A percentile compares a stretch with the other conserved stretches of the same genome.
These are phyloP conservation scores for Chelon auratus DNA, from an alignment of 2,797 vertebrate species.

Conservation along the genomic window DNA sequence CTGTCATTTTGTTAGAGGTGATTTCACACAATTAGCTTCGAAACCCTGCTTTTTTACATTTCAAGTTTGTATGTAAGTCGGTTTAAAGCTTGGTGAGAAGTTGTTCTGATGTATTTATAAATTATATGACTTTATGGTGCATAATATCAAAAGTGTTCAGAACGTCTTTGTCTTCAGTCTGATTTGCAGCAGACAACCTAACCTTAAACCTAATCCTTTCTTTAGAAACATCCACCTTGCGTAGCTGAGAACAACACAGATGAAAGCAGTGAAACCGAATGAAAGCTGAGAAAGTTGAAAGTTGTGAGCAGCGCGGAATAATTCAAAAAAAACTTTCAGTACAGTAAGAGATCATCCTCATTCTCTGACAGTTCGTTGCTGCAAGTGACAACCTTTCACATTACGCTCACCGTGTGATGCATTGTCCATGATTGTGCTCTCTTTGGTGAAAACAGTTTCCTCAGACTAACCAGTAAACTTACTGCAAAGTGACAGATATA, in stretches of 20 bases:
- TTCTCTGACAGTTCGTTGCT: not conserved
- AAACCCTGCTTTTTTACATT: not conserved
- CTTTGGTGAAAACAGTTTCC: not conserved
- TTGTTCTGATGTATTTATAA: not conserved
- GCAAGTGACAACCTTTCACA: not conserved
- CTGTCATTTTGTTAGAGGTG: no score
- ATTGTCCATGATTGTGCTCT: not conserved
- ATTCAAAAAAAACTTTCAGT: not conserved
- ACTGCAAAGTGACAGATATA: not conserved
- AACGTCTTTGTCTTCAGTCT: not conserved
- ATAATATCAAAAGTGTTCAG: not conserved
- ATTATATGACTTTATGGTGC: not conserved
- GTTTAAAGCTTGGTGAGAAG: not conserved
- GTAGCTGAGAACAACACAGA: not conserved
- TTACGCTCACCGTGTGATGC: not conserved
- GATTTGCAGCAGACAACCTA: no score
- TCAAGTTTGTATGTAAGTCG: not conserved
- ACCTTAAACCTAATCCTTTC: no score
- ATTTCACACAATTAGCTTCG: no score
- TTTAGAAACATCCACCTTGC: not conserved
- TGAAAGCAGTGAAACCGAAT: slow-evolving; percentile 3
- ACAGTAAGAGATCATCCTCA: not conserved
- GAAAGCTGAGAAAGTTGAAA: not conserved
- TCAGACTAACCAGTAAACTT: slow-evolving; percentile 2
- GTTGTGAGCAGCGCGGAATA: not conserved